Conservation (phyloP, 2,888 invertebrate species). For the Latrodectus hesperus region DNA sequence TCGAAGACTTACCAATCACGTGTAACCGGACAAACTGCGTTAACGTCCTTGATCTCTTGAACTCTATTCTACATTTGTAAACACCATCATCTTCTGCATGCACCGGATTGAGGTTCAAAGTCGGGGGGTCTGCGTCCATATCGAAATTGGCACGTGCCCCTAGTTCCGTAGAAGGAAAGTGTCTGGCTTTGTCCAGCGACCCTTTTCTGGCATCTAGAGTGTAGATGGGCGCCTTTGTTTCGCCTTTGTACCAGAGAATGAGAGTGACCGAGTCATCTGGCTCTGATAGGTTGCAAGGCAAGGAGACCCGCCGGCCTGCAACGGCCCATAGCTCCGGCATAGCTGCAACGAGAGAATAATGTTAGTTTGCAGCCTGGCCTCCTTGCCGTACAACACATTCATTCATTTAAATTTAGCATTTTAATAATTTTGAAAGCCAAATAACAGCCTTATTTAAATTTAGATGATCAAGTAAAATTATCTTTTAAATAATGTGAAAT, state of each 20-base stretch:
- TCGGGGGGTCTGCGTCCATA: slow-evolving; percentile 51
- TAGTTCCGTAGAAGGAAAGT: slow-evolving; percentile 58
- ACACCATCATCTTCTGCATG: slow-evolving; percentile 65
- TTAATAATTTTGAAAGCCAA: no score
- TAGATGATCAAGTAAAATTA: no score
- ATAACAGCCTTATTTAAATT: no score
- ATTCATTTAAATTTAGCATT: no score
- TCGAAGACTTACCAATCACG: slow-evolving; percentile 65
- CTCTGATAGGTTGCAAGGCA: slow-evolving; percentile 69
- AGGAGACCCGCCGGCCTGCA: slow-evolving; percentile 59
- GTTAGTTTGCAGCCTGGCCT: slow-evolving; percentile 57
- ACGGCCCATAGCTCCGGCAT: slow-evolving; percentile 68
- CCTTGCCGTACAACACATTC: slow-evolving; percentile 56
- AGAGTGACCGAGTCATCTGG: slow-evolving; percentile 67
- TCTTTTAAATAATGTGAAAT: no score
- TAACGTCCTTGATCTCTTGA: slow-evolving; percentile 66
- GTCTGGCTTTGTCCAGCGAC: slow-evolving; percentile 58
- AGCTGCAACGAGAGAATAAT: slow-evolving; percentile 67
- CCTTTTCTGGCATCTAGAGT: slow-evolving; percentile 66
- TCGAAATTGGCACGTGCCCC: slow-evolving; percentile 65
- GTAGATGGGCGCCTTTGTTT: slow-evolving; percentile 67
- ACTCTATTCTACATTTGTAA: slow-evolving; percentile 67
- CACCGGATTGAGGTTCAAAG: slow-evolving; percentile 54
- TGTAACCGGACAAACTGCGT: slow-evolving; percentile 55
- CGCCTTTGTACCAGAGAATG: slow-evolving; percentile 69